These are phyloP conservation scores for Clamator glandarius DNA, from an alignment of 2,797 vertebrate species.

Conservation along the genomic window DNA sequence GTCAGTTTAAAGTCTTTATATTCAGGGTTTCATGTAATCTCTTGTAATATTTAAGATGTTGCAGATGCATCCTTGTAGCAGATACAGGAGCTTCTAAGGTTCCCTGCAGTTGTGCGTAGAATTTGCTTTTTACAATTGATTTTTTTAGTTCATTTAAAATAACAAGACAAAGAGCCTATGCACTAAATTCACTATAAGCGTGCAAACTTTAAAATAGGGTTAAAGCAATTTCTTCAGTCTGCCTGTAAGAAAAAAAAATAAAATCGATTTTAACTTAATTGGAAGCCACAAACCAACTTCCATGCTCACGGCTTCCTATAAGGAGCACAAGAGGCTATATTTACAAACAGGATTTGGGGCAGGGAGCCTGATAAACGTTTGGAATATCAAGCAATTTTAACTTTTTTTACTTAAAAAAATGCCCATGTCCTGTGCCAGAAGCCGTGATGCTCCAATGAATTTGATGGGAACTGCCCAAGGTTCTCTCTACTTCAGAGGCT, in stretches of 20 bases:
- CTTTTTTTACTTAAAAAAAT: constrained; percentile 36
- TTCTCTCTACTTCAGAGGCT: not conserved
- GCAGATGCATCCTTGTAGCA: not conserved
- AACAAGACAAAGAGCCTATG: constrained; percentile 78
- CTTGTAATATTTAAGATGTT: not conserved
- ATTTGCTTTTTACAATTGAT: constrained; percentile 80
- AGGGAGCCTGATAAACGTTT: constrained; percentile 32
- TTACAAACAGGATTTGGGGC: constrained; percentile 52
- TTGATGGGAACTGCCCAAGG: not conserved
- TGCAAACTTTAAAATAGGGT: constrained; percentile 77
- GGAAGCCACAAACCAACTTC: constrained; percentile 89
- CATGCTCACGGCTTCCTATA: constrained; percentile 60
- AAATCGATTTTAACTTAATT: constrained; percentile 95
- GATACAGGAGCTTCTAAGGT: constrained; percentile 61
- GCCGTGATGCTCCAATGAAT: rapidly evolving
- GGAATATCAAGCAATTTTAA: constrained; percentile 50
- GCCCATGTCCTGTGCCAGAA: not conserved
- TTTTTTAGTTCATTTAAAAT: constrained; percentile 85
- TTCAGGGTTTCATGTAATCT: not conserved
- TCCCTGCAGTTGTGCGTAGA: constrained; percentile 70
- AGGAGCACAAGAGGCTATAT: constrained; percentile 23
- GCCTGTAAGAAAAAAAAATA: constrained; percentile 74
- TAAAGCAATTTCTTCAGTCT: constrained; percentile 85
- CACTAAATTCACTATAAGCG: constrained; percentile 76
- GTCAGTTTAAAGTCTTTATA: not conserved